phyloP scores from a whole-genome alignment of 2,797 vertebrate species.

The Argya squamiceps region DNA sequence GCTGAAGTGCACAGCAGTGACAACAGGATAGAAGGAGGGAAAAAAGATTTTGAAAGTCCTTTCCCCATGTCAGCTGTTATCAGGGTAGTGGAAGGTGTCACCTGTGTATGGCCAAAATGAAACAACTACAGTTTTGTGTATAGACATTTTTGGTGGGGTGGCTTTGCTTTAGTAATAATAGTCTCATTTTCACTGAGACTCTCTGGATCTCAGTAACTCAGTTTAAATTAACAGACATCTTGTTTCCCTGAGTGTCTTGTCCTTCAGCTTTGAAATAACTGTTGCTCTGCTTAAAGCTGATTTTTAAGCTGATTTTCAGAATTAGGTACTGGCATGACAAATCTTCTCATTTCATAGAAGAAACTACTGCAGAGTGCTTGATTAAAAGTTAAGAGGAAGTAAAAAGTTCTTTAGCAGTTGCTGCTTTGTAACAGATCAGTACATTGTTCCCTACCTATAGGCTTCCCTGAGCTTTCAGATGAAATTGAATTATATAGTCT shows the following conservation, averaged over 20 bases:
- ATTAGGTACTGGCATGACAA: neutral
- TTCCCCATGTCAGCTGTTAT: neutral
- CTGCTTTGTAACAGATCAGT: neutral
- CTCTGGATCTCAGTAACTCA: neutral
- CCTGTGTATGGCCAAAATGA: accelerated
- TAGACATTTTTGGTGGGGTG: neutral
- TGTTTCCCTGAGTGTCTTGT: neutral
- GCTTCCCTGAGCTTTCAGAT: neutral
- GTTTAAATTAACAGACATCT: neutral
- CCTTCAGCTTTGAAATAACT: neutral
- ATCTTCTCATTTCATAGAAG: neutral
- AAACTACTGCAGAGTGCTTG: neutral
- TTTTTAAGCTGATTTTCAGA: neutral
- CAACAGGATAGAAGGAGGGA: neutral
- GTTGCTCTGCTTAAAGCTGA: neutral
- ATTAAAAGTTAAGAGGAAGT: neutral
- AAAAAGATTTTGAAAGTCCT: neutral
- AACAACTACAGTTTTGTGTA: neutral
- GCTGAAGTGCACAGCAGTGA: neutral
- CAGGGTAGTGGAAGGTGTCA: neutral
- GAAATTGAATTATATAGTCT: neutral
- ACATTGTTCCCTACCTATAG: neutral
- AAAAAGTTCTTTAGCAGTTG: neutral
- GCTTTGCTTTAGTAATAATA: neutral
- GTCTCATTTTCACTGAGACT: neutral